These are phyloP conservation scores for Syrrhaptes paradoxus DNA, from an alignment of 2,113 vertebrate species.

Conservation along the genomic window DNA sequence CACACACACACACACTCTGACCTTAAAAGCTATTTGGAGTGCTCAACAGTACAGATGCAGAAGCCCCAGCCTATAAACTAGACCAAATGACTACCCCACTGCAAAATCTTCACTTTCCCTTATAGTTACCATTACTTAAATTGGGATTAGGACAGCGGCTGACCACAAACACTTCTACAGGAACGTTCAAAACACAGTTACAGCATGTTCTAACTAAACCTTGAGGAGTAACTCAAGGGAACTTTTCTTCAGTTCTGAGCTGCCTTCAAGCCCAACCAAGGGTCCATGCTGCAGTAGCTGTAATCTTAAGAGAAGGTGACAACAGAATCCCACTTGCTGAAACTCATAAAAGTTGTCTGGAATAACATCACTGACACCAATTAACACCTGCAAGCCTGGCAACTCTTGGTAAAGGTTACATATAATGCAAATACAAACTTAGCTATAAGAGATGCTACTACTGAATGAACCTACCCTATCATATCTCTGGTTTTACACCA, in stretches of 20 bases:
- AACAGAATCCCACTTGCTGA: neutral
- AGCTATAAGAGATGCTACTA: neutral
- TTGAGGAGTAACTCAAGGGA: neutral
- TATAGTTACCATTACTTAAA: neutral
- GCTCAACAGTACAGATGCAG: neutral
- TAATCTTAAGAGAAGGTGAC: neutral
- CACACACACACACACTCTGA: neutral
- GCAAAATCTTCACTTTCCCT: neutral
- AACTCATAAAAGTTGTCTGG: neutral
- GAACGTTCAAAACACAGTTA: neutral
- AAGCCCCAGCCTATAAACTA: neutral
- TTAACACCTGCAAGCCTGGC: neutral
- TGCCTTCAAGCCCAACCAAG: neutral
- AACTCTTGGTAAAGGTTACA: neutral
- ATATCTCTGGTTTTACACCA: neutral
- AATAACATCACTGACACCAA: neutral
- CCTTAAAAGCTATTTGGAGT: neutral
- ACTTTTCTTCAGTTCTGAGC: neutral
- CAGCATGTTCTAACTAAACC: neutral
- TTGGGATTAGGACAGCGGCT: neutral
- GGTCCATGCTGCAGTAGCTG: neutral
- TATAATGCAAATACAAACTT: neutral
- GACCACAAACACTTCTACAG: neutral
- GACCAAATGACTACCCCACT: neutral
- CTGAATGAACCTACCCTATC: neutral